Conservation (phyloP, 2,888 invertebrate genomes). For the Merodon equestris region DNA sequence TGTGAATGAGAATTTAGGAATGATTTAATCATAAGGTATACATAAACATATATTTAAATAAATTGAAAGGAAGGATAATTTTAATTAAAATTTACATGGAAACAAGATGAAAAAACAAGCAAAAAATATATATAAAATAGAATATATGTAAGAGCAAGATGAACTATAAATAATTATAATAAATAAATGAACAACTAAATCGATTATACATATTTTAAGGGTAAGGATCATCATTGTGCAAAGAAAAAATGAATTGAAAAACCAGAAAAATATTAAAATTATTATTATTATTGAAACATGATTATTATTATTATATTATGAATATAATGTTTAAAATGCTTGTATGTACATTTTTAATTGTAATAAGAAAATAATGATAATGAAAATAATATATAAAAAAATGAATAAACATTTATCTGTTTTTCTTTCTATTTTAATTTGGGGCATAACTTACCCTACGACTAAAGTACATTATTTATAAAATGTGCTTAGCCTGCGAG, state of each 20-base stretch:
- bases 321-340: slow-evolving; percentile 72
- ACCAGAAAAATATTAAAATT: slow-evolving; percentile 66
- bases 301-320: slow-evolving; percentile 69
- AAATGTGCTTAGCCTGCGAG: too few relatives aligned
- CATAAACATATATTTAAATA: slow-evolving; percentile 56
- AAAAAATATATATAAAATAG: slow-evolving; percentile 49
- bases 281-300: slow-evolving; percentile 65
- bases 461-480: too few relatives aligned
- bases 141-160: slow-evolving; percentile 68
- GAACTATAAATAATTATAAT: slow-evolving; percentile 41
- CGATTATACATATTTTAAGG: slow-evolving; percentile 67
- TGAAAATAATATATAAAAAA: slow-evolving; percentile 70
- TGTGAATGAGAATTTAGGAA: slow-evolving; percentile 67
- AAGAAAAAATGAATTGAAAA: slow-evolving; percentile 52
- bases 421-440: too few relatives aligned
- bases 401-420: too few relatives aligned
- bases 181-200: slow-evolving; percentile 65
- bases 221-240: slow-evolving; percentile 67
- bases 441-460: too few relatives aligned
- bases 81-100: slow-evolving; percentile 67
- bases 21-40: slow-evolving; percentile 66
- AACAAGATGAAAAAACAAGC: slow-evolving; percentile 34
- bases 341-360: slow-evolving; percentile 73
- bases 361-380: slow-evolving; percentile 72
- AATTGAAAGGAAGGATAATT: slow-evolving; percentile 55